Evolutionary conservation across 1,140 invertebrate genomes (phyloP).

Genomic region (Trypoxylus dichotomus): DNA sequence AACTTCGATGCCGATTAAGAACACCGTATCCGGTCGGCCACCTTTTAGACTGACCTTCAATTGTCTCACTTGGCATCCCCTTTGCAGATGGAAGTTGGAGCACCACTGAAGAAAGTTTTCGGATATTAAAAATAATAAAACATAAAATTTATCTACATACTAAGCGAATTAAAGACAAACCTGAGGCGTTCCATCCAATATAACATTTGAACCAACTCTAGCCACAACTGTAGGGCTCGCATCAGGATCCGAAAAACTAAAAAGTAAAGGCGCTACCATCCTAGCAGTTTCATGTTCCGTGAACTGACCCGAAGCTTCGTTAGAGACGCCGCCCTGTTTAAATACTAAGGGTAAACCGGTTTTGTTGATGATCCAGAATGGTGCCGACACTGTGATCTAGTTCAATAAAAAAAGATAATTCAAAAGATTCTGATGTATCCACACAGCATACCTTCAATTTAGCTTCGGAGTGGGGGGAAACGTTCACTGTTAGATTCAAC

Average conservation of each 20-base stretch:
- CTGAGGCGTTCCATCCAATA: slow-evolving; percentile 65
- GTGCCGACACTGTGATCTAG: slow-evolving; percentile 78
- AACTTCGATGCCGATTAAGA: slow-evolving; percentile 86
- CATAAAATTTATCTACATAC: no score
- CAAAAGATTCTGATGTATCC: no score
- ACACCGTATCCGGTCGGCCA: slow-evolving; percentile 69
- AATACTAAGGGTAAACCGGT: slow-evolving; percentile 94
- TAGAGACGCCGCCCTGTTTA: slow-evolving; percentile 80
- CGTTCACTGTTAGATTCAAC: slow-evolving; percentile 69
- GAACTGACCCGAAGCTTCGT: slow-evolving; percentile 89
- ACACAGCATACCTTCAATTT: slow-evolving; percentile 46
- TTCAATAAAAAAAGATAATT: slow-evolving; percentile 44
- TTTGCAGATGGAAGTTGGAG: slow-evolving; percentile 62
- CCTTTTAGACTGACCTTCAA: slow-evolving; percentile 66
- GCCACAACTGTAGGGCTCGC: slow-evolving; percentile 66
- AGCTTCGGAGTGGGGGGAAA: slow-evolving; percentile 46
- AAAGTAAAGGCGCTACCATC: slow-evolving; percentile 90
- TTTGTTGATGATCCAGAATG: slow-evolving; percentile 96
- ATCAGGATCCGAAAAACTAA: slow-evolving; percentile 90
- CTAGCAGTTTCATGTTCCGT: slow-evolving; percentile 92
- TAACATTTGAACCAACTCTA: slow-evolving; percentile 73
- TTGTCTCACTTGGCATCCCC: slow-evolving; percentile 65
- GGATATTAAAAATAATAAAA: slow-evolving; percentile 30
- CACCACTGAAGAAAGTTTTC: slow-evolving; percentile 43
- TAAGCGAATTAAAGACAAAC: slow-evolving; percentile 37